Conservation (phyloP, 2,888 invertebrate genomes). For the Drosophila atripex region DNA sequence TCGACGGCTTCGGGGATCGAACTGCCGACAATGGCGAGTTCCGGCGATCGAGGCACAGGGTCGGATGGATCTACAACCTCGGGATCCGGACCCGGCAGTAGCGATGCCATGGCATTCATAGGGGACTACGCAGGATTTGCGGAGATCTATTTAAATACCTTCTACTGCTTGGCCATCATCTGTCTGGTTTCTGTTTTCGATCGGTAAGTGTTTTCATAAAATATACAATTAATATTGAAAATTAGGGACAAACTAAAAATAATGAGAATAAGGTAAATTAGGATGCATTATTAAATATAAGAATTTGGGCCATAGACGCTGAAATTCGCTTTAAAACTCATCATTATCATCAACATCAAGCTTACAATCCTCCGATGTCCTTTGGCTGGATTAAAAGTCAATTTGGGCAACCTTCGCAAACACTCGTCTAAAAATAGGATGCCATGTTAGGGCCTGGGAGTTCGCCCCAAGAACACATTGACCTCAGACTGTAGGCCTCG, state of each 20-base stretch:
- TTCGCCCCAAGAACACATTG: conserved; percentile 68
- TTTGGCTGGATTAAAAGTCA: conserved; percentile 45
- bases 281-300: background rate
- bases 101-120: conserved; percentile 65
- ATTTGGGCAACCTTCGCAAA: conserved; percentile 47
- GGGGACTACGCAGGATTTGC: conserved; percentile 83
- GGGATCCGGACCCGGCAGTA: conserved; percentile 26
- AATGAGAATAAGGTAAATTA: too few species aligned
- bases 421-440: conserved; percentile 55
- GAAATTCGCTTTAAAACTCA: too few species aligned
- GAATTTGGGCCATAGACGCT: background rate
- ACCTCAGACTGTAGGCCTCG: conserved; percentile 60
- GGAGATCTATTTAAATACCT: conserved; percentile 84
- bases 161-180: conserved; percentile 85
- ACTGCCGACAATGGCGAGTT: conserved; percentile 21
- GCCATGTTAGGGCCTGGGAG: conserved; percentile 34
- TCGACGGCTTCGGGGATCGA: conserved; percentile 31
- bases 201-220: conserved; percentile 83
- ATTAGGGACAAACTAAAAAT: too few species aligned
- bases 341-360: background rate
- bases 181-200: conserved; percentile 86
- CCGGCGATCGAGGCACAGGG: conserved; percentile 72
- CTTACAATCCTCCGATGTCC: conserved; percentile 26
- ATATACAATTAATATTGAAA: background rate
- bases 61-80: conserved; percentile 22